Percentiles rank a stretch among this genome's conserved stretches.
phyloP scores from a whole-genome alignment of 2,888 invertebrate genomes.

The Chrysodeixis includens region DNA sequence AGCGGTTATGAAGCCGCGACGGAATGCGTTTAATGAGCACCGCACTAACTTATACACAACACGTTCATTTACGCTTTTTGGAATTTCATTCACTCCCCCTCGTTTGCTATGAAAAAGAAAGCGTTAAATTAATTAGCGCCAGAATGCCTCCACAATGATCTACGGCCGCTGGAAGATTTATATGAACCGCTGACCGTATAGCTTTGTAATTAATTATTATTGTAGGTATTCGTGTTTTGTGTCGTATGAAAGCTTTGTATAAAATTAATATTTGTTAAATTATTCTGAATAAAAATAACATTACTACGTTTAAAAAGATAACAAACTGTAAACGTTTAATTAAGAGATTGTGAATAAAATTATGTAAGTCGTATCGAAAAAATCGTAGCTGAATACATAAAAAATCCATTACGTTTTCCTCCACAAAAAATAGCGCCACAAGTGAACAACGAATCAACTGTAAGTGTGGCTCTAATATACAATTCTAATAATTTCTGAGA shows the following conservation, averaged over 20 bases:
- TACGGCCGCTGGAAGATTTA: slow-evolving; percentile 74
- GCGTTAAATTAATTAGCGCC: slow-evolving; percentile 83
- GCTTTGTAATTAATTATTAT: slow-evolving; percentile 56
- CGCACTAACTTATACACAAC: slow-evolving; percentile 82
- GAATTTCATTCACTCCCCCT: slow-evolving; percentile 83
- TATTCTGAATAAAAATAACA: slow-evolving; percentile 17
- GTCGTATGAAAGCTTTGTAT: slow-evolving; percentile 21
- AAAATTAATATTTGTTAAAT: slow-evolving; percentile 17
- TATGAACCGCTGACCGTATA: slow-evolving; percentile 45
- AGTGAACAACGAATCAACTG: slow-evolving; percentile 5
- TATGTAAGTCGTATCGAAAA: background rate
- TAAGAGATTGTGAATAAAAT: background rate
- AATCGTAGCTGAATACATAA: background rate
- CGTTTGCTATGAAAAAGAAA: slow-evolving; percentile 78
- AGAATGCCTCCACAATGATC: slow-evolving; percentile 78
- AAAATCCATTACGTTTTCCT: background rate
- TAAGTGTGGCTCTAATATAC: slow-evolving; percentile 16
- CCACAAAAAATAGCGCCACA: background rate
- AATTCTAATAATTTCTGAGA: slow-evolving; percentile 58
- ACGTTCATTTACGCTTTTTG: slow-evolving; percentile 82
- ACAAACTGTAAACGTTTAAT: slow-evolving; percentile 12
- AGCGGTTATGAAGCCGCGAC: slow-evolving; percentile 68
- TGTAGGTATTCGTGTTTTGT: slow-evolving; percentile 46
- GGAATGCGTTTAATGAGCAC: slow-evolving; percentile 82
- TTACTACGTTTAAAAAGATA: slow-evolving; percentile 26